Base-by-base conservation (phyloP, 2,888 invertebrate genomes). In the Dioctria linearis region DNA sequence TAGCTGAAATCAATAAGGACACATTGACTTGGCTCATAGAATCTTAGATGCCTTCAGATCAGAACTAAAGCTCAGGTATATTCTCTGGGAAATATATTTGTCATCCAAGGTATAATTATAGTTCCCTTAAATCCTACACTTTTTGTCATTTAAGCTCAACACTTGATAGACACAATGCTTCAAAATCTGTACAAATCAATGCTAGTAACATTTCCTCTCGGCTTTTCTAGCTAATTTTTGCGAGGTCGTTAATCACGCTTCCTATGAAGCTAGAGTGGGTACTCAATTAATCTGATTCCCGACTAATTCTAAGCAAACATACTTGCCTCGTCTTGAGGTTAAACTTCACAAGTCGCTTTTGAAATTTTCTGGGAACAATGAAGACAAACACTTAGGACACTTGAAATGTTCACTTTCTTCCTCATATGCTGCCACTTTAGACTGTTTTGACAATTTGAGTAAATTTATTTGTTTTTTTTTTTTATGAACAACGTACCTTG, bases 341-440 rank as follows among this genome's bases (percentile, higher is more conserved):
- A 46, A 67, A 13, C 25, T 67, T 46, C 25, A 49, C 67, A 67
- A 69, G 37, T 37, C 49, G 37, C 37, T 69, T 11, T 46, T 5
- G 51, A 51, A 69, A 69, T 69, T 69, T 69, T 69, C 69, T 69
- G 49, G 40, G 37, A 69, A 69, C 69, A 69, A 69, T 49, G 51
- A 49, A 51, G 51, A 5, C 69, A 69, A 69, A 69, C 51, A 69
- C 69, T 49, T 11, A 67, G 67, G 67, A 43, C 67, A 13, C 25
- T 25, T 49, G 51, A 69, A 37, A 51, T 69, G 69, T 69, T 69
- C 51, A 51, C 69, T 51, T 37, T 25, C 69, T 11, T 9, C 4
- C 69, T 11, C 9, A 51, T 37, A 39, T 51, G 69, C 39, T 51
- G 39, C 51, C 69, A 11, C 43, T 4, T 69, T 54, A 51, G 69